Percentiles rank a stretch among this genome's conserved stretches.
These are phyloP conservation scores for Megathymus violae DNA, from an alignment of 1,140 invertebrate genomes.

Conservation along the genomic window DNA sequence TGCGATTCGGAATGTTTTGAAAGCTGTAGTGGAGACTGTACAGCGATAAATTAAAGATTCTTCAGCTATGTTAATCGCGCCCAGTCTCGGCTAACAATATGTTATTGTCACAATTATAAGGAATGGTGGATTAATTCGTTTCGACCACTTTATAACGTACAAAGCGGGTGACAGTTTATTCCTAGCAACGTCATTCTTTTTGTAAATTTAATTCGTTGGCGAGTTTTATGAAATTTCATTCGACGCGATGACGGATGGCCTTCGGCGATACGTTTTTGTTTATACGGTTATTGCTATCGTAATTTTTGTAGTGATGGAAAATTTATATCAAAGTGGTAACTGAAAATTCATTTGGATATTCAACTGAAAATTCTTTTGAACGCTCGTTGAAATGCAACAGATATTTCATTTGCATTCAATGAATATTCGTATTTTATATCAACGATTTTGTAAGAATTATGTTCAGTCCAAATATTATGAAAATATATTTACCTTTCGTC, in stretches of 20 bases:
- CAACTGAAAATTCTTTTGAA: constrained; percentile 7
- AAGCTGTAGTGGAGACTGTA: constrained; percentile 31
- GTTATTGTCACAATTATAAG: constrained; percentile 76
- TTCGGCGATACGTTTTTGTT: constrained; percentile 39
- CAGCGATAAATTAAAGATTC: constrained; percentile 65
- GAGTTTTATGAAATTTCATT: constrained; percentile 38
- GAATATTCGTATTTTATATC: constrained; percentile 8
- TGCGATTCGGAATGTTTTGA: constrained; percentile 13
- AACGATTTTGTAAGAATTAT: constrained; percentile 21
- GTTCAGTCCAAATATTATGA: constrained; percentile 9
- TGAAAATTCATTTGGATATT: constrained; percentile 27
- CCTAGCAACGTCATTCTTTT: constrained; percentile 40
- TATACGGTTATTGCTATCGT: constrained; percentile 28
- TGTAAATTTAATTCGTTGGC: constrained; percentile 40
- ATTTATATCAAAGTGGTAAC: constrained; percentile 17
- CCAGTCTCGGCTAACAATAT: constrained; percentile 58
- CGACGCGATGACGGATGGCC: constrained; percentile 39
- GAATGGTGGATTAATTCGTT: constrained; percentile 64
- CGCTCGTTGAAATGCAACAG: constrained; percentile 27
- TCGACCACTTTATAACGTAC: constrained; percentile 58
- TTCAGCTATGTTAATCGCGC: constrained; percentile 54
- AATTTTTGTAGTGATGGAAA: constrained; percentile 17
- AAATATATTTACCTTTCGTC: constrained; percentile 15
- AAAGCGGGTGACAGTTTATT: constrained; percentile 54
- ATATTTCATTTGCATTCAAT: constrained; percentile 20